Percentiles rank a stretch among this genome's conserved stretches.
Evolutionary conservation across 2,888 invertebrate genomes (phyloP).

Genomic region (Teleogryllus oceanicus): DNA sequence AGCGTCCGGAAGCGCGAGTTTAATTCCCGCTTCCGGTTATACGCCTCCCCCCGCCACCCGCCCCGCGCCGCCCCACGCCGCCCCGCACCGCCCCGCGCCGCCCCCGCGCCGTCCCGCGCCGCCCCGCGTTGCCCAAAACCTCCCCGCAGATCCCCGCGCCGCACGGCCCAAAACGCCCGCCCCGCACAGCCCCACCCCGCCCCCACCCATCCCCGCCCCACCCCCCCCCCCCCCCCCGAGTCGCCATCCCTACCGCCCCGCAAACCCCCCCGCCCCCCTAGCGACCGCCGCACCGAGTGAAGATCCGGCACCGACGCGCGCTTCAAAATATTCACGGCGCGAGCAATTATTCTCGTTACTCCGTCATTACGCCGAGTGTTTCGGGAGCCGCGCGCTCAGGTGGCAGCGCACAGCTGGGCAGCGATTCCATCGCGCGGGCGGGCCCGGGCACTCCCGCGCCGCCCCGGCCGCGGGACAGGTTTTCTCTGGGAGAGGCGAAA

Average conservation of each 20-base stretch:
- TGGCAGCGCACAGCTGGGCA: too few relatives aligned
- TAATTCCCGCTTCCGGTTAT: constrained; percentile 10
- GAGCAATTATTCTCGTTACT: neutral
- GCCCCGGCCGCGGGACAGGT: too few relatives aligned
- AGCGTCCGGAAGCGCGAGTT: neutral
- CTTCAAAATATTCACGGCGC: neutral
- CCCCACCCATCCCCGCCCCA: neutral
- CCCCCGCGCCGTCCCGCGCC: neutral
- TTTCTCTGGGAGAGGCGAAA: too few relatives aligned
- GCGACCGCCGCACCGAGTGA: neutral
- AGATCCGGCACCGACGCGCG: neutral
- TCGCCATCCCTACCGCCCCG: neutral
- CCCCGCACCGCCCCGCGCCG: neutral
- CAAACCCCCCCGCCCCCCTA: neutral
- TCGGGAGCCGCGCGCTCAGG: too few relatives aligned
- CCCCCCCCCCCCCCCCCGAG: neutral
- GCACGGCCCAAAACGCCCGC: too few relatives aligned
- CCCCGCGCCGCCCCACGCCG: neutral
- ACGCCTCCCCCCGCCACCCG: neutral
- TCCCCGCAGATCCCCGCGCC: neutral
- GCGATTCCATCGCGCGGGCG: too few relatives aligned
- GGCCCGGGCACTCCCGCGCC: too few relatives aligned
- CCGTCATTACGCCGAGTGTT: too few relatives aligned
- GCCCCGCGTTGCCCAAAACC: neutral
- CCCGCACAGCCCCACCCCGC: neutral